Evolutionary conservation across 1,140 invertebrate genomes (phyloP), one percentile per base, ranked within the genome.

Genomic region (Trichonephila inaurata): DNA sequence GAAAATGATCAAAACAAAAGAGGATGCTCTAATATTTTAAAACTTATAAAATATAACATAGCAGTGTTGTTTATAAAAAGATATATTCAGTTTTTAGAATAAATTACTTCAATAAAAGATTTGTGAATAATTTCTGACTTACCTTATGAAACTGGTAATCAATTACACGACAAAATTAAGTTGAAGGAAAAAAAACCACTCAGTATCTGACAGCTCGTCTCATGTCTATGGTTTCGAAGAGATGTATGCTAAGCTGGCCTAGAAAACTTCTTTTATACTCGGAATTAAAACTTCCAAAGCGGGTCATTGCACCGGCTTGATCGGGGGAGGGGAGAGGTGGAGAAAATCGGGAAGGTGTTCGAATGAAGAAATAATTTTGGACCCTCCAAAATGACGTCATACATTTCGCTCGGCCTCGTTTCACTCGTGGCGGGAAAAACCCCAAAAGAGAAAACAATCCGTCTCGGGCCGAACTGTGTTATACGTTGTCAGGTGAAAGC

Each of bases 211-310:
- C 16, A 7, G 10, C 60, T 69, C 18, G 28, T 89, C 18, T 89
- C 60, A 69, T 44, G 12, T 40, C n/a, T 51, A 12, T 7, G 44
- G 21, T 33, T 51, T 18, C 64, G 40, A 19, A 21, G 19, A 28
- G 61, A 69, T 89, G 33, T 69, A 89, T 89, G 87, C 19, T 89
- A 89, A 89, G 12, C 33, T 89, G 87, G 33, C 87, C 87, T 89
- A 89, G 87, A 89, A 89, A 89, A 89, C 10, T 69, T 40, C 64
- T 89, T 89, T 66, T 89, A 89, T 89, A 89, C 87, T 51, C 61
- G 62, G 24, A 33, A 72, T 28, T 72, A 33, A 72, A 72, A 72
- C 69, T 72, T 33, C 24, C 69, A 51, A 89, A 89, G 60, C 61
- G 64, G 87, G 87, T 89, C 87, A 89, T 69, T 62, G 87, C 87